A percentile compares a stretch with the other conserved stretches of the same genome.
phyloP scores from a whole-genome alignment of 2,113 vertebrate species.

The Lampris megalopsis region DNA sequence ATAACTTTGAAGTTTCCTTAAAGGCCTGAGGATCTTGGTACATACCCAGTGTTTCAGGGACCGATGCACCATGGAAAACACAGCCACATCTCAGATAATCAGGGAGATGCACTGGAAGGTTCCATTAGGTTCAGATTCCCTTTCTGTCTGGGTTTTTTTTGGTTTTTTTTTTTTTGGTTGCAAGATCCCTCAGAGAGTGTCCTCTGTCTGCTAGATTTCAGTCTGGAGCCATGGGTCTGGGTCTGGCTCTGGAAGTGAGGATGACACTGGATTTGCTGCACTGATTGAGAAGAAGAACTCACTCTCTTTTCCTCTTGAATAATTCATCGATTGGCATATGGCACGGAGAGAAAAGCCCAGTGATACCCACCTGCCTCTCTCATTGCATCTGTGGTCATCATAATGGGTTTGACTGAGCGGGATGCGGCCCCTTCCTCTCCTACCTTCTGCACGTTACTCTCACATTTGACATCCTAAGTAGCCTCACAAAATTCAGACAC shows the following conservation, averaged over 20 bases:
- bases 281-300: constrained; percentile 66
- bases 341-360: constrained; percentile 55
- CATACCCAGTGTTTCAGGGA: neutral
- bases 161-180: neutral
- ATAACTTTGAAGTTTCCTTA: neutral
- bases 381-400: constrained; percentile 18
- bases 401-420: constrained; percentile 38
- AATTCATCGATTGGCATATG: constrained; percentile 81
- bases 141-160: neutral
- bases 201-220: neutral
- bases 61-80: too few relatives aligned
- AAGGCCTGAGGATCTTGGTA: neutral
- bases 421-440: constrained; percentile 27
- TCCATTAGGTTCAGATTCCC: neutral
- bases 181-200: constrained; percentile 16
- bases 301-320: constrained; percentile 60
- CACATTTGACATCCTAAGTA: constrained; percentile 53
- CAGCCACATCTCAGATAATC: too few relatives aligned
- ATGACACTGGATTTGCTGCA: constrained; percentile 29
- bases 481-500: constrained; percentile 37
- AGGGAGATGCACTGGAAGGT: neutral
- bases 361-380: constrained; percentile 51
- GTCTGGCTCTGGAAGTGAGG: neutral
- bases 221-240: constrained; percentile 6
- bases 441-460: constrained; percentile 25